Evolutionary conservation across 2,888 invertebrate species (phyloP).

Genomic region (Cistogaster globosa): DNA sequence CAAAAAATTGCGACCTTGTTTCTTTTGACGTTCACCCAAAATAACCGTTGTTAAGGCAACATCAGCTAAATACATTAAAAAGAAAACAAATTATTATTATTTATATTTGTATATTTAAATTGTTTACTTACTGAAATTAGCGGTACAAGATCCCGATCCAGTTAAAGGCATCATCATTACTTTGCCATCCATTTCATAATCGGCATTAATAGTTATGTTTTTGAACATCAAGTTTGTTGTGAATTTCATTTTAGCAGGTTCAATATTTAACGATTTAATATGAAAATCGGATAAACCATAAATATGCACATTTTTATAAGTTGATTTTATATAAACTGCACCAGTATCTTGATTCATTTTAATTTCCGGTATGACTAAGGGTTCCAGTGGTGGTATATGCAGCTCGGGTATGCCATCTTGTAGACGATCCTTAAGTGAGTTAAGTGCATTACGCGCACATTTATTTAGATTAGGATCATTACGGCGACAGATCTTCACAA

Average conservation of each 20-base stretch:
- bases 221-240: constrained; percentile 87
- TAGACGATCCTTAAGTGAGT: constrained; percentile 85
- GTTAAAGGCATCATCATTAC: constrained; percentile 89
- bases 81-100: not conserved
- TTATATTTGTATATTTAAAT: not conserved
- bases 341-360: constrained; percentile 88
- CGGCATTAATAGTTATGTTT: constrained; percentile 86
- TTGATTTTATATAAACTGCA: constrained; percentile 87
- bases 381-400: constrained; percentile 88
- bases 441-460: constrained; percentile 86
- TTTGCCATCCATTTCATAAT: constrained; percentile 87
- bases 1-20: constrained; percentile 84
- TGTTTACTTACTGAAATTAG: constrained; percentile 87
- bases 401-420: constrained; percentile 87
- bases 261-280: constrained; percentile 86
- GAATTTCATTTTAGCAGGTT: constrained; percentile 83
- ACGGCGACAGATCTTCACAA: constrained; percentile 87
- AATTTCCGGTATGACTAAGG: constrained; percentile 87
- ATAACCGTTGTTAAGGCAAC: constrained; percentile 87
- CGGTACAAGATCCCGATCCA: constrained; percentile 87
- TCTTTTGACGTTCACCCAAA: constrained; percentile 85
- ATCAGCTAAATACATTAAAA: constrained; percentile 85
- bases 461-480: constrained; percentile 85
- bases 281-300: constrained; percentile 86
- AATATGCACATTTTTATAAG: constrained; percentile 86